Evolutionary conservation across 2,797 vertebrate genomes (phyloP), one percentile per base, ranked within the genome.

Genomic region (Sternarchorhynchus goeldii): DNA sequence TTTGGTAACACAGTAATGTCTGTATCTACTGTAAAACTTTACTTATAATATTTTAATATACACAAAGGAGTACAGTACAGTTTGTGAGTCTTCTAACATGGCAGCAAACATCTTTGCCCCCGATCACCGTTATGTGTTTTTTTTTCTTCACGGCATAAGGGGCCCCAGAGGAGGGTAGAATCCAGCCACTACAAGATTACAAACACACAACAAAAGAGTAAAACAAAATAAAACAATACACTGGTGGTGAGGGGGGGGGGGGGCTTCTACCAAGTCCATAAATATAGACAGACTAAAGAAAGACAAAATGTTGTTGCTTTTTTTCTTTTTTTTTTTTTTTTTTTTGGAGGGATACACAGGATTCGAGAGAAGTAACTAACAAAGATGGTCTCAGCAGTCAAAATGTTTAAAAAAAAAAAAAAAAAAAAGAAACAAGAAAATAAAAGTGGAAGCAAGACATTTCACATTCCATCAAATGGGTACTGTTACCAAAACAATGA

Each of bases 31-130:
- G 92, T 94, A 94, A 94, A 94, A 95, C 93, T 95, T 94, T 94
- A 94, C 93, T 94, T 95, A 95, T 93, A 95, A 93, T 95, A 95
- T 93, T 90, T 77, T 92, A 94, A 93, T 95, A 95, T 95, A 91
- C 94, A 96, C 93, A 94, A 93, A 94, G 92, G 93, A 94, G 93
- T 95, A 96, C 94, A 95, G 95, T 95, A 95, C 94, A 94, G 94
- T 86, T 85, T 73, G 81, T 83, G 81, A 78, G 79, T 86, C 80
- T 83, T 84, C 79, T 86, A 84, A 85, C 80, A 88, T 84, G 86
- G 80, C 86, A 88, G 82, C 85, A 82, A 81, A 74, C 14, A 6
- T 66, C 75, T 65, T 77, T 79, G 72, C 74, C 77, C 77, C 79
- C 72, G 58, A 79, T 81, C 69, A 82, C 74, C 76, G 62, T 65